Base-by-base conservation (phyloP, 2,888 invertebrate genomes). In the Quadroppia sp. region DNA sequence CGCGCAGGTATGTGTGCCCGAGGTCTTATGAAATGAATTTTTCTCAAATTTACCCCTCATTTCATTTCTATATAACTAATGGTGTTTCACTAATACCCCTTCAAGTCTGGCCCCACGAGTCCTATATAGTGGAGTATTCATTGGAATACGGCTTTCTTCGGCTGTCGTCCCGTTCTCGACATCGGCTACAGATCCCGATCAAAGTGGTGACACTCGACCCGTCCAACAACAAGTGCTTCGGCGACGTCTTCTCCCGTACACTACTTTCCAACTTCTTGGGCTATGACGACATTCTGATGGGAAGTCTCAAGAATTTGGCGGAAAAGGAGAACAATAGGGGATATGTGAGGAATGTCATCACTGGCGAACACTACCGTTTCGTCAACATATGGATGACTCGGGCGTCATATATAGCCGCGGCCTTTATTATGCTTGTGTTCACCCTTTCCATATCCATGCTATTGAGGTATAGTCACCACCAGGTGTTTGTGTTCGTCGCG, bases 401-500 rank as follows among this genome's bases (percentile, higher is more conserved):
- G 80, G 91, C 91, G 77, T 94, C 95, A 0, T 99, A 99, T 83
- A 86, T 98, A 71, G 92, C 94, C 13, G 97, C 99, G 0, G 91
- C 94, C 81, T 90, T 94, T 84, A 93, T 98, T 75, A 99, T 99
- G 99, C 87, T 99, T 23, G 88, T 98, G 17, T 99, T 99, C 86
- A 99, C 98, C 36, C 91, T 98, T 78, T 94, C 96, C 64, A 95
- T 97, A 80, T 98, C 98, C 59, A 97, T 98, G 91, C 85, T 99
- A 79, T 86, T 99, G 79, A 89, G 98, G 71, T 99, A 98, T 84
- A 98, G 98, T 15, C 99, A 99, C 85, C 98, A 99, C 83, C 99
- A 99, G 86, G 98, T 99, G 81, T 98, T 99, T 85, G 89, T 98
- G 77, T 82, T 88, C 88, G 74, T 87, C 95, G 96, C 98, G 82